Evolutionary conservation across 2,113 vertebrate species (phyloP), one percentile per base, ranked within the genome.

Genomic region (Lamprotornis superbus): DNA sequence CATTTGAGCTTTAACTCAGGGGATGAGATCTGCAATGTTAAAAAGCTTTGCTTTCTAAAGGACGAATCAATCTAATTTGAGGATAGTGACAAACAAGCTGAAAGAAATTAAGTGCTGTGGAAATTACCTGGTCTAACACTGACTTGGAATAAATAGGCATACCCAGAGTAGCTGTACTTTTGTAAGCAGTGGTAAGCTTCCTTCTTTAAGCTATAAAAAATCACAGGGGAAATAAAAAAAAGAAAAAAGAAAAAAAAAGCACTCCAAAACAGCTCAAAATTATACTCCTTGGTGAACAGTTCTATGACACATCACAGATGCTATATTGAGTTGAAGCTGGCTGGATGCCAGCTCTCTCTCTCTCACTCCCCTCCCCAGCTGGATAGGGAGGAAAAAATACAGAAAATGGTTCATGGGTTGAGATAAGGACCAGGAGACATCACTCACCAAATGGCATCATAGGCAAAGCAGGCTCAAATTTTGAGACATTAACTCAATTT

Each of bases 31-130:
- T 69, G 69, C 89, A 95, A 96, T 91, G 97, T 96, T 98, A 97
- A 97, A 97, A 97, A 95, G 39, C 80, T 96, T 94, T 97, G 28
- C 90, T 97, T 96, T 97, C 80, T 94, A 86, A 97, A 87, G 89
- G 37, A 60, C 94, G 79, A 97, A 95, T 97, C 95, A 96, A 97
- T 97, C 89, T 95, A 92, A 96, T 96, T 95, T 96, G 92, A 97
- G 95, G 94, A 96, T 87, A 97, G 77, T 84, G 71, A 73, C 77
- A 97, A 95, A 93, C 74, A 87, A 95, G 73, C 64, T 87, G 86
- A 87, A 92, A 91, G 89, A 94, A 97, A 69, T 63, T 68, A 88
- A 87, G 39, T 35, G 8, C 87, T 83, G 39, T 93, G 77, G 86
- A 97, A 97, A 97, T 95, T 83, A 82, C 56, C 61, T 88, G 64